These are phyloP conservation scores for Drepana arcuata DNA, from an alignment of 1,140 invertebrate genomes.

Conservation along the genomic window DNA sequence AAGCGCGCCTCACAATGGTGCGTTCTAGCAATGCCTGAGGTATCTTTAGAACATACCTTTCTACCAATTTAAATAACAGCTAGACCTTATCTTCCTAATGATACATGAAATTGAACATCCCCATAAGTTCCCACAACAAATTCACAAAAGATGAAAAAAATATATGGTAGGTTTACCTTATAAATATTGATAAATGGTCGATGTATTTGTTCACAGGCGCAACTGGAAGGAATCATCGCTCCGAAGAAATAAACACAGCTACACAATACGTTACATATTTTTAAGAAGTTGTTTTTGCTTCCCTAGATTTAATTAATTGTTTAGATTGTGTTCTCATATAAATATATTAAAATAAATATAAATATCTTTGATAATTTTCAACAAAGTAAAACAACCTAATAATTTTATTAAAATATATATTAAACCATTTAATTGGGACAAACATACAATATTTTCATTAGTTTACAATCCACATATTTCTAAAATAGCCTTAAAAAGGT, in stretches of 20 bases:
- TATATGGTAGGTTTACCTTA: background rate
- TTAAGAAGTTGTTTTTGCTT: background rate
- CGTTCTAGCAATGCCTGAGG: too few species aligned
- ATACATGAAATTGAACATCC: too few species aligned
- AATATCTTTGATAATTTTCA: too few species aligned
- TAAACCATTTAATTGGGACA: conserved; percentile 69
- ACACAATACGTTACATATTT: too few species aligned
- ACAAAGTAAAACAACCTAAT: conserved; percentile 29
- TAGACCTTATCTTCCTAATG: too few species aligned
- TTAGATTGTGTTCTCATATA: conserved; percentile 8
- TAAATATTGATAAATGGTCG: background rate
- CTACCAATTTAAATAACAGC: too few species aligned
- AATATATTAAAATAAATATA: conserved; percentile 1
- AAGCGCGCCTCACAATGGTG: too few species aligned
- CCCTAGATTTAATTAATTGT: background rate
- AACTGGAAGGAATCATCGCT: conserved; percentile 92
- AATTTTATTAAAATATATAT: conserved; percentile 71
- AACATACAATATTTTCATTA: conserved; percentile 70
- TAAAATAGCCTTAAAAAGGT: conserved; percentile 56
- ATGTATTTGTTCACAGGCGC: conserved; percentile 76
- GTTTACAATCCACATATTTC: conserved; percentile 61
- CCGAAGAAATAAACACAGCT: conserved; percentile 92
- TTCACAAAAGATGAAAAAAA: too few species aligned
- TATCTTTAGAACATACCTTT: too few species aligned
- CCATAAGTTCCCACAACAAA: too few species aligned